phyloP scores from a whole-genome alignment of 1,140 invertebrate species.

The Drosophila azteca region DNA sequence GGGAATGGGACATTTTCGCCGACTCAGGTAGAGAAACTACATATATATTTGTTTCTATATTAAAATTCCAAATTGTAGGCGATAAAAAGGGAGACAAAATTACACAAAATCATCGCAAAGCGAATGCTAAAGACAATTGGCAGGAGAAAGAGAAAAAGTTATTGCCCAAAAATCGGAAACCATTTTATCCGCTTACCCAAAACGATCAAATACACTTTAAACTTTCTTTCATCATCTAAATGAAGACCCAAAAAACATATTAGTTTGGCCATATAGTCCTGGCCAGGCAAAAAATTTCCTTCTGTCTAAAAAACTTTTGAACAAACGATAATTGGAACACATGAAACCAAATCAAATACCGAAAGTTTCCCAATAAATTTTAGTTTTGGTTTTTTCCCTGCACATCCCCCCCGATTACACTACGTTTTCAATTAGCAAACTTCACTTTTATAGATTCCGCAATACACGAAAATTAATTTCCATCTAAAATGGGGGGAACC shows the following conservation, averaged over 20 bases:
- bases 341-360: constrained; percentile 5
- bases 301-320: too few relatives aligned
- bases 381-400: background rate
- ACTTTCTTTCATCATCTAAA: too few relatives aligned
- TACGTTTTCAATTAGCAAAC: constrained; percentile 42
- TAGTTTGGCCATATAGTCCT: too few relatives aligned
- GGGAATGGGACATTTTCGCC: background rate
- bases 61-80: background rate
- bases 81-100: background rate
- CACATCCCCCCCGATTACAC: constrained; percentile 4
- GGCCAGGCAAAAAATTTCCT: too few relatives aligned
- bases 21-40: constrained; percentile 1
- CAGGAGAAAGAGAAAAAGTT: too few relatives aligned
- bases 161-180: too few relatives aligned
- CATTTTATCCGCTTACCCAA: too few relatives aligned
- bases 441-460: constrained; percentile 19
- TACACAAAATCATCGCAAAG: too few relatives aligned
- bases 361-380: background rate
- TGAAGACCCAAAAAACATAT: too few relatives aligned
- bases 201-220: too few relatives aligned
- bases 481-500: constrained; percentile 35
- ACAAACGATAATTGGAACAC: background rate
- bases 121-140: too few relatives aligned
- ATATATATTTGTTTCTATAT: background rate
- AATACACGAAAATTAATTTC: constrained; percentile 48